phyloP scores from a whole-genome alignment of 2,888 invertebrate genomes.

The Limenitis camilla region DNA sequence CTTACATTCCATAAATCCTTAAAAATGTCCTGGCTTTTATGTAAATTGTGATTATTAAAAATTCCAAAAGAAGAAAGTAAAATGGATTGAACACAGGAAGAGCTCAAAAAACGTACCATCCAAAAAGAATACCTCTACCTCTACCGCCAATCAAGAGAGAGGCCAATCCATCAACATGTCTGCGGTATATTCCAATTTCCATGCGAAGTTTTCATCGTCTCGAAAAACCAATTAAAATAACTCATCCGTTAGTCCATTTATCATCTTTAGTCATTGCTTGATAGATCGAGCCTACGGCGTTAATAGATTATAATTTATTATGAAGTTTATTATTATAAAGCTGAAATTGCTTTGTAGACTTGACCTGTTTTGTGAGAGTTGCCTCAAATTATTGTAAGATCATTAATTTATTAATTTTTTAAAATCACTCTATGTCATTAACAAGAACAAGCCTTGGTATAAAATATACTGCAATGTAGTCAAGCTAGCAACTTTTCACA shows the following conservation, averaged over 20 bases:
- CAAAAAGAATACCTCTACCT: slow-evolving; percentile 18
- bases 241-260: slow-evolving; percentile 31
- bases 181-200: slow-evolving; percentile 45
- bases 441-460: no score
- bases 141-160: slow-evolving; percentile 58
- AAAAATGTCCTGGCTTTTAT: no score
- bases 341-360: neutral
- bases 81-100: neutral
- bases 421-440: no score
- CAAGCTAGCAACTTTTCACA: no score
- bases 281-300: slow-evolving; percentile 22
- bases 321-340: neutral
- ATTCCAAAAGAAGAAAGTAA: no score
- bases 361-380: no score
- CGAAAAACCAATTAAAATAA: slow-evolving; percentile 43
- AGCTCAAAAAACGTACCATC: slow-evolving; percentile 5
- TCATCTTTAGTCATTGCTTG: slow-evolving; percentile 28
- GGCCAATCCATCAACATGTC: slow-evolving; percentile 53
- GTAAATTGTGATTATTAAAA: no score
- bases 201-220: slow-evolving; percentile 36
- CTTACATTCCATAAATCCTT: no score
- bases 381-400: no score
- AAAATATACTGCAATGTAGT: no score
- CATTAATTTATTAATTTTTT: no score
- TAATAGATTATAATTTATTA: slow-evolving; percentile 15